Conservation (phyloP, 2,888 invertebrate genomes). For the Dyspetes luteomarginatus region DNA sequence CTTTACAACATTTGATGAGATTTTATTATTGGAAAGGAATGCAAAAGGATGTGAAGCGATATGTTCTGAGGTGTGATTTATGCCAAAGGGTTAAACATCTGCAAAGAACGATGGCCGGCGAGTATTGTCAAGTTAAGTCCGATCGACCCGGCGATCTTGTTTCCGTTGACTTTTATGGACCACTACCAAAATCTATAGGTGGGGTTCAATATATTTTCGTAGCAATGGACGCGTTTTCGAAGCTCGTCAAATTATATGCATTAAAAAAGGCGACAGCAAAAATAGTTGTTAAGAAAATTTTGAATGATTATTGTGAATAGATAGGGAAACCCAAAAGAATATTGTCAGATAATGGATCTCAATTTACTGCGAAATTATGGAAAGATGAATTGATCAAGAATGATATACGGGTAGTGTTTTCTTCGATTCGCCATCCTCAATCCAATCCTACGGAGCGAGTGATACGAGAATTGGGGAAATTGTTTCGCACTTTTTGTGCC, state of each 20-base stretch:
- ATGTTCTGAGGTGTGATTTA: slow-evolving; percentile 20
- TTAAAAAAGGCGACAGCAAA: slow-evolving; percentile 24
- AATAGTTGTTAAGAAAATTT: slow-evolving; percentile 27
- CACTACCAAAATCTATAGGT: slow-evolving; percentile 53
- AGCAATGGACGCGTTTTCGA: slow-evolving; percentile 46
- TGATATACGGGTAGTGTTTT: slow-evolving; percentile 40
- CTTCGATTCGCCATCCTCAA: slow-evolving; percentile 49
- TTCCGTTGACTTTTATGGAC: slow-evolving; percentile 64
- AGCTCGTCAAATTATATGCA: slow-evolving; percentile 29
- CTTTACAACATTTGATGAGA: slow-evolving; percentile 22
- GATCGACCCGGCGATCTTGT: slow-evolving; percentile 51
- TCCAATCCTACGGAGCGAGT: slow-evolving; percentile 59
- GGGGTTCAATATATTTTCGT: slow-evolving; percentile 62
- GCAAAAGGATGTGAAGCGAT: slow-evolving; percentile 2
- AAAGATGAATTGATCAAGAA: background rate
- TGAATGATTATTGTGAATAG: slow-evolving; percentile 13
- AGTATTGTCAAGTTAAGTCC: slow-evolving; percentile 43
- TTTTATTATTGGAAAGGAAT: slow-evolving; percentile 42
- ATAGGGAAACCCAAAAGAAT: slow-evolving; percentile 23
- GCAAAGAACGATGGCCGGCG: slow-evolving; percentile 43
- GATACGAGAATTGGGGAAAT: slow-evolving; percentile 59
- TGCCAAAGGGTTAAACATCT: slow-evolving; percentile 62
- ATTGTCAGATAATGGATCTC: slow-evolving; percentile 32
- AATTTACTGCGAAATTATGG: slow-evolving; percentile 37
- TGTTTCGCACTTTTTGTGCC: slow-evolving; percentile 54